Evolutionary conservation across 2,888 invertebrate species (phyloP), one percentile per base, ranked within the genome.

Genomic region (Arenicola marina): DNA sequence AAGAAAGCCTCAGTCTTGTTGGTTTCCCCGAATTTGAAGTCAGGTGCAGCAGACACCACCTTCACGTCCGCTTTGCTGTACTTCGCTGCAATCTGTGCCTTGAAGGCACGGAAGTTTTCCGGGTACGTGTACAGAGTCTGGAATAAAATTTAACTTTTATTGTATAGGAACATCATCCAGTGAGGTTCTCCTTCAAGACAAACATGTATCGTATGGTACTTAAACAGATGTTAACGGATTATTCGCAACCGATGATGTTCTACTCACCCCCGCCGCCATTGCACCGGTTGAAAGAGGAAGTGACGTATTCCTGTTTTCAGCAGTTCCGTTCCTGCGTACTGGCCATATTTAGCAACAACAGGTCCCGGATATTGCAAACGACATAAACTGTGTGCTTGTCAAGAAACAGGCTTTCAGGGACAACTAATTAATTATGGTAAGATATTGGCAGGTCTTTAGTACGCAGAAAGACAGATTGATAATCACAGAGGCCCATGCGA

Each of bases 41-140:
- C 89, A 7, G 76, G 75, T 1, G 76, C 67, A 44, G 71, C 71
- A 26, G 73, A 69, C 46, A 78, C 79, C 32, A 85, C 79, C 62
- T 75, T 79, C 56, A 86, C 78, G 32, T 83, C 76, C 76, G 90
- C 90, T 79, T 94, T 94, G 75, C 96, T 93, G 87, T 92, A 97
- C 86, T 95, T 90, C 83, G 98, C 97, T 81, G 98, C 97, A 84
- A 98, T 94, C 84, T 97, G 90, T 83, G 91, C 93, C 88, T 99
- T 99, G 86, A 91, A 93, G 77, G 97, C 95, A 86, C 98, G 92
- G 89, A 96, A 97, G 89, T 96, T 98, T 86, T 94, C 93, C 79
- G 94, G 92, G 87, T 95, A 95, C 84, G 97, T 96, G 88, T 95
- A 98, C 83, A 99, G 89, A 86, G 94, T 96, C 95, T 95, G 88